Base-by-base conservation (phyloP, 2,113 vertebrate genomes). In the Coracopsis vasa region DNA sequence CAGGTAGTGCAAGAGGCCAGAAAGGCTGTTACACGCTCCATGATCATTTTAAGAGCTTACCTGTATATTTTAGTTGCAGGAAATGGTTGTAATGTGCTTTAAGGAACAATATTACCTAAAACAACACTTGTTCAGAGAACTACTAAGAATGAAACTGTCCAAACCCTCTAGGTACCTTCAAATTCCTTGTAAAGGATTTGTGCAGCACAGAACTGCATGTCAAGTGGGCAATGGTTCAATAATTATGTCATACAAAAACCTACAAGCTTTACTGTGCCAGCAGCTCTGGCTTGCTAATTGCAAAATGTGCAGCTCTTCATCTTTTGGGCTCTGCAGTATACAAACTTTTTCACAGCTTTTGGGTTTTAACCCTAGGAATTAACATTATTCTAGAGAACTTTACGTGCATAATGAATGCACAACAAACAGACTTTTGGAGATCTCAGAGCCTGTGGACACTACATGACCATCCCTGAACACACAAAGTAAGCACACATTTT, bases 371-470 rank as follows among this genome's bases (percentile, higher is more conserved):
- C 17, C 25, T 7, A 39, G 23, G 33, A 80, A 29, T n/a, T 29
- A 28, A 24, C n/a, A 37, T 28, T 31, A 27, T 15, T 21, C 44
- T 21, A 74, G 73, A 42, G 45, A 61, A 4, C 27, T 80, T 62
- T 3, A 33, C 0, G 1, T 9, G 45, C 15, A 1, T 0, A 33
- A 54, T 3, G 3, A 74, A 27, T 3, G 6, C 2, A 56, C 48
- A 56, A 27, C 11, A 67, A 42, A 28, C 10, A 86, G 56, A 51
- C 27, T 9, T 27, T 5, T 37, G 60, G 44, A 60, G 42, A 44
- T 10, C 44, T 31, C 8, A 19, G 56, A 60, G 39, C 8, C 2
- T 29, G 13, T 7, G 7, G 8, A 27, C 15, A 7, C 6, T 8
- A 14, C 47, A 6, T 10, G 23, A 51, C 44, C 27, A 8, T 3